Evolutionary conservation across 2,113 vertebrate genomes (phyloP).

Genomic region (Urocynchramus pylzowi): DNA sequence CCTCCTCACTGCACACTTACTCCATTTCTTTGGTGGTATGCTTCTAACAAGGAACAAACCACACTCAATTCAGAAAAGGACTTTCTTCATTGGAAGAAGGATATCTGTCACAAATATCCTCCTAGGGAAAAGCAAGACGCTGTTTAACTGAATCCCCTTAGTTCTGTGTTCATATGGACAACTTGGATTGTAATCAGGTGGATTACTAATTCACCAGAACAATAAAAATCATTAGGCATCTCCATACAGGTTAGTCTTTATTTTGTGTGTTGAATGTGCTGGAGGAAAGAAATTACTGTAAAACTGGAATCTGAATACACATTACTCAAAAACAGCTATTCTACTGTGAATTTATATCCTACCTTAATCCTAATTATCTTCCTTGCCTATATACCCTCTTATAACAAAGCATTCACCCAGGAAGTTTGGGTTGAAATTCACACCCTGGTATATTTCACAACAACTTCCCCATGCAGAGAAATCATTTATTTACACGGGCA

Average conservation of each 20-base stretch:
- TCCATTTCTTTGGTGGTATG: not conserved
- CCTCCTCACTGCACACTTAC: not conserved
- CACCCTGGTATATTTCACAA: not conserved
- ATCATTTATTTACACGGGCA: not conserved
- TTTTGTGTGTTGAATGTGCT: not conserved
- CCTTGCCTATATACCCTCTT: not conserved
- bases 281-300: not conserved
- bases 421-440: conserved; percentile 14
- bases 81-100: not conserved
- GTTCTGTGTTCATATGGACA: not conserved
- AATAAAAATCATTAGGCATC: not conserved
- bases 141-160: not conserved
- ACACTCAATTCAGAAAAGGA: not conserved
- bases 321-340: not conserved
- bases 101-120: accelerated
- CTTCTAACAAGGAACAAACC: not conserved
- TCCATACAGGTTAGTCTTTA: not conserved
- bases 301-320: not conserved
- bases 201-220: not conserved
- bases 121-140: not conserved
- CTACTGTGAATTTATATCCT: not conserved
- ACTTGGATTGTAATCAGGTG: not conserved
- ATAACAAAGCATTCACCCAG: not conserved
- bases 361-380: not conserved
- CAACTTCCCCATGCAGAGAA: not conserved